These are phyloP conservation scores for Cerastis rubricosa DNA, from an alignment of 2,888 invertebrate species.

Conservation along the genomic window DNA sequence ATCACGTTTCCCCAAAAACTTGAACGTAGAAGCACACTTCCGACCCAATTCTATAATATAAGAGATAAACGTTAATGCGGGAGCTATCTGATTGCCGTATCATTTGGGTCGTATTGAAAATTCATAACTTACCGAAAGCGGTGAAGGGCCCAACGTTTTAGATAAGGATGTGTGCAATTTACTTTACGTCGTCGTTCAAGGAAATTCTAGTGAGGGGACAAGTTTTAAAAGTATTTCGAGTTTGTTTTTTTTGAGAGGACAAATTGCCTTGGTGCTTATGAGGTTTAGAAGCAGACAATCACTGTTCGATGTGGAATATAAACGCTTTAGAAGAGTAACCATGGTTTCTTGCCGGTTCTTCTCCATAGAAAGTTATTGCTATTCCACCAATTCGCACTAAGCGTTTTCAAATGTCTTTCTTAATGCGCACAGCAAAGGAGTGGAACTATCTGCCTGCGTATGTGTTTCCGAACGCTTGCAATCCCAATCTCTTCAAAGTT, in stretches of 20 bases:
- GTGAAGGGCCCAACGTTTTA: conserved; percentile 68
- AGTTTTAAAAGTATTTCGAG: conserved; percentile 27
- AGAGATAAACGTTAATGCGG: conserved; percentile 73
- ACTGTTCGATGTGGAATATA: background rate
- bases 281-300: background rate
- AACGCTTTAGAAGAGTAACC: background rate
- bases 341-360: too few relatives aligned
- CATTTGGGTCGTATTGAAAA: conserved; percentile 77
- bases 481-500: too few relatives aligned
- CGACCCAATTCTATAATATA: conserved; percentile 56
- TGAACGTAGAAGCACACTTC: conserved; percentile 35
- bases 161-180: conserved; percentile 83
- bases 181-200: conserved; percentile 74
- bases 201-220: conserved; percentile 57
- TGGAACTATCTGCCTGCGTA: too few relatives aligned
- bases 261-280: background rate
- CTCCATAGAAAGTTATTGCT: too few relatives aligned
- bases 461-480: too few relatives aligned
- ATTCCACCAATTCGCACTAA: too few relatives aligned
- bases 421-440: too few relatives aligned
- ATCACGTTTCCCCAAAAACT: conserved; percentile 54
- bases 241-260: background rate
- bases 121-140: conserved; percentile 78
- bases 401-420: too few relatives aligned
- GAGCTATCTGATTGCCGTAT: conserved; percentile 71